These are phyloP conservation scores for Amblyraja radiata DNA, from an alignment of 2,797 vertebrate genomes.

Conservation along the genomic window DNA sequence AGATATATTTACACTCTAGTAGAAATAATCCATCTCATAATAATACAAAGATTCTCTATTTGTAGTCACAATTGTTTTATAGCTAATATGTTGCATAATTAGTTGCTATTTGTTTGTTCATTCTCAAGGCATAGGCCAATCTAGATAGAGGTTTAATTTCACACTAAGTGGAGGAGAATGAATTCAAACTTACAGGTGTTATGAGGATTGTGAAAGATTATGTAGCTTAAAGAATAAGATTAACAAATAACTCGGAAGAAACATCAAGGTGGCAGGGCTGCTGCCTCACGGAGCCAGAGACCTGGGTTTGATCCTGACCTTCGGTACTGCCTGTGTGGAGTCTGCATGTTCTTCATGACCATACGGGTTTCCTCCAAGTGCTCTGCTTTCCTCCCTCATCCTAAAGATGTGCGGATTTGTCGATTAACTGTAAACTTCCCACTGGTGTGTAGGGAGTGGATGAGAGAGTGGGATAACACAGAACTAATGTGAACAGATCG, in stretches of 20 bases:
- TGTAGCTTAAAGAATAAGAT: background rate
- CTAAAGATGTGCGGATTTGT: no score
- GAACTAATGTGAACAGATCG: no score
- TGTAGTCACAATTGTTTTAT: background rate
- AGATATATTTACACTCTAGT: background rate
- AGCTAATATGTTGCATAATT: background rate
- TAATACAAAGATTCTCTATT: background rate
- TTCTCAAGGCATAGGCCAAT: background rate
- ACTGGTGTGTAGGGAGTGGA: no score
- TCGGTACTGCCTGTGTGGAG: no score
- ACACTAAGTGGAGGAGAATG: background rate
- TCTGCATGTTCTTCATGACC: no score
- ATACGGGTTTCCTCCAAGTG: no score
- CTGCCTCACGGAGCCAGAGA: no score
- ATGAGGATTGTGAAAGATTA: background rate
- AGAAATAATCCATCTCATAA: slow-evolving; percentile 1
- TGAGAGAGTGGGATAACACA: no score
- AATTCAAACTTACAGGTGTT: background rate
- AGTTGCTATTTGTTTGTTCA: background rate
- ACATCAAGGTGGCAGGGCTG: background rate
- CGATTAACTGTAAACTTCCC: no score
- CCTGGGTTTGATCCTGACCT: no score
- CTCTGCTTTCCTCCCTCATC: no score
- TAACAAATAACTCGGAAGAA: background rate
- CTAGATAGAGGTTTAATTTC: background rate